Conservation (phyloP, 2,888 invertebrate species). For the Metalampra italica region DNA sequence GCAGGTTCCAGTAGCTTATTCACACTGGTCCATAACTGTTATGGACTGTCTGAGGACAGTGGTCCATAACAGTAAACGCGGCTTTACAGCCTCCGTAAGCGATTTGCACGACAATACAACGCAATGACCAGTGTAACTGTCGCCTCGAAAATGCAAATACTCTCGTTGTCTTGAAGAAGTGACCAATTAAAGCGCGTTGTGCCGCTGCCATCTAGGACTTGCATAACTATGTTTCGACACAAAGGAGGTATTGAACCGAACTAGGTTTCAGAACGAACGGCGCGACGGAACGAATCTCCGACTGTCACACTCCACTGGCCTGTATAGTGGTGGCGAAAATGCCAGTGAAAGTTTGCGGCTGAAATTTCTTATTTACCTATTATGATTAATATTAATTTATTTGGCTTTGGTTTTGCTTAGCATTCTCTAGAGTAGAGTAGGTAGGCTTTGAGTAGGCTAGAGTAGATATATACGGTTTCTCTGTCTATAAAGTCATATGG, state of each 20-base stretch:
- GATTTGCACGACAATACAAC: slow-evolving; percentile 2
- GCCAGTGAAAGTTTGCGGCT: slow-evolving; percentile 20
- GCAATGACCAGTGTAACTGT: slow-evolving; percentile 1
- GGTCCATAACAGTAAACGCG: too few species aligned
- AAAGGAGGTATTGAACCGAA: slow-evolving; percentile 18
- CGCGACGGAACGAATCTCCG: slow-evolving; percentile 24
- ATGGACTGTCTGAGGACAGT: too few species aligned
- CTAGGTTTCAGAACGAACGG: slow-evolving; percentile 14
- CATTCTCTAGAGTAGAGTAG: background rate
- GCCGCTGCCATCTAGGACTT: slow-evolving; percentile 13
- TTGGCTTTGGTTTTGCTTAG: background rate
- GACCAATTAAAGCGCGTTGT: slow-evolving; percentile 8
- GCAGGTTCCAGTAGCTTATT: too few species aligned
- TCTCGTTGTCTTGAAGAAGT: slow-evolving; percentile 11
- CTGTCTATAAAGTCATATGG: too few species aligned
- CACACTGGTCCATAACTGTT: too few species aligned
- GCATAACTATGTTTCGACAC: slow-evolving; percentile 28
- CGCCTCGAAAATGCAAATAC: slow-evolving; percentile 11
- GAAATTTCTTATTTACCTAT: background rate
- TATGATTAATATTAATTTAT: background rate
- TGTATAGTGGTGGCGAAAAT: background rate
- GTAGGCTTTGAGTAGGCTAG: too few species aligned
- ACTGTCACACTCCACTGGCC: slow-evolving; percentile 26
- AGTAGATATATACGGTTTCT: too few species aligned
- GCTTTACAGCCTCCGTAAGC: too few species aligned